Conservation (phyloP, 2,113 vertebrate genomes). For the Phylloscopus trochilus region DNA sequence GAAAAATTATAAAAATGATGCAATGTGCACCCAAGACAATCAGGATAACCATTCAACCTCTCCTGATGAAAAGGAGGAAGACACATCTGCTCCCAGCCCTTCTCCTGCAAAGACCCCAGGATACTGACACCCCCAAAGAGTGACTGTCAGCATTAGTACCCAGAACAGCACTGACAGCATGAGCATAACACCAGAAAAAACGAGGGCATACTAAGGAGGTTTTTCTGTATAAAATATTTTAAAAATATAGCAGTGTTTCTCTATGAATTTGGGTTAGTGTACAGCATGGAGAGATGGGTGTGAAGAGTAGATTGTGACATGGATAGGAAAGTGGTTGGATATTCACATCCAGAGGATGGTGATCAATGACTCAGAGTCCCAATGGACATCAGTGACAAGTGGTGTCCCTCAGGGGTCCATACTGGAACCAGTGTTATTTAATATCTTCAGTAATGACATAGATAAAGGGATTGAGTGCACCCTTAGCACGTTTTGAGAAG, state of each 20-base stretch:
- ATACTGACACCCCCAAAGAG: background rate
- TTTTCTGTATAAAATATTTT: background rate
- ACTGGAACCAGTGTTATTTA: background rate
- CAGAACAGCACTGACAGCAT: background rate
- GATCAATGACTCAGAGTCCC: background rate
- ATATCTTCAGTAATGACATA: background rate
- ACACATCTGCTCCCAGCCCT: background rate
- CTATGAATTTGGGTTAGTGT: background rate
- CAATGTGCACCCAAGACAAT: background rate
- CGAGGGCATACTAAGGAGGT: background rate
- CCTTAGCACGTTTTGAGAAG: background rate
- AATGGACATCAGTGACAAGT: background rate
- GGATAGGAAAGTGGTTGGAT: background rate
- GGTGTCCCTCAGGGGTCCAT: background rate
- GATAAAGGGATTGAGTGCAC: background rate
- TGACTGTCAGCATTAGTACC: background rate
- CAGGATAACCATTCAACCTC: background rate
- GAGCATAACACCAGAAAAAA: background rate
- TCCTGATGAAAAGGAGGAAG: background rate
- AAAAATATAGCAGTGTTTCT: background rate
- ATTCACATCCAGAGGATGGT: background rate
- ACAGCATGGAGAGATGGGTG: background rate
- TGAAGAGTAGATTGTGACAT: background rate
- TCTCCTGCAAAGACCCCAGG: background rate
- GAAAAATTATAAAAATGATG: background rate